Conservation (phyloP, 2,797 vertebrate genomes). For the Chelmon rostratus region DNA sequence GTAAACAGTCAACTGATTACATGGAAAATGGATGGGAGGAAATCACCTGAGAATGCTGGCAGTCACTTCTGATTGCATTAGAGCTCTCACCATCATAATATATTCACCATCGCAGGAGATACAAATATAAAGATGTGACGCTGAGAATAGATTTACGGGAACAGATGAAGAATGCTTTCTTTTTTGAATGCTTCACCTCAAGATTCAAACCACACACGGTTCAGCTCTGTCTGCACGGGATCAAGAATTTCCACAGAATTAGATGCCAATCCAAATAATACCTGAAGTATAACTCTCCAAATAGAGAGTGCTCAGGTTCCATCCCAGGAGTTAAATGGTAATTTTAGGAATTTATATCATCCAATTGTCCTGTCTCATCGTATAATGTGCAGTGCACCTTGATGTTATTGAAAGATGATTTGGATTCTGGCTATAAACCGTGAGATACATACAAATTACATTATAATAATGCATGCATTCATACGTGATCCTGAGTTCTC, state of each 20-base stretch:
- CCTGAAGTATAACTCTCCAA: slow-evolving; percentile 5
- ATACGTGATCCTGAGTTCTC: background rate
- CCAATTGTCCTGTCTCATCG: slow-evolving; percentile 46
- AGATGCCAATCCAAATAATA: slow-evolving; percentile 14
- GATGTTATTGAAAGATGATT: slow-evolving; percentile 33
- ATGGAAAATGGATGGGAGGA: slow-evolving; percentile 9
- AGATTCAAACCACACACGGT: background rate
- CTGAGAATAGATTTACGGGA: slow-evolving; percentile 22
- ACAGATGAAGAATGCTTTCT: slow-evolving; percentile 16
- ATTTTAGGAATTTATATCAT: slow-evolving; percentile 36
- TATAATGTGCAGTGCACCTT: slow-evolving; percentile 18
- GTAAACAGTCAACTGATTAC: slow-evolving; percentile 6
- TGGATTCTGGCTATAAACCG: slow-evolving; percentile 10
- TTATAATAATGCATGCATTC: slow-evolving; percentile 16
- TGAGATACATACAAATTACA: slow-evolving; percentile 17
- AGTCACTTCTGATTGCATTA: slow-evolving; percentile 42
- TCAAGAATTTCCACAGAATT: slow-evolving; percentile 26
- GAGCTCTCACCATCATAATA: slow-evolving; percentile 20
- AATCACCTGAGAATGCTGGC: slow-evolving; percentile 40
- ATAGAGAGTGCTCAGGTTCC: slow-evolving; percentile 16
- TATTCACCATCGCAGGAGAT: slow-evolving; percentile 31
- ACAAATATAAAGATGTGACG: slow-evolving; percentile 14
- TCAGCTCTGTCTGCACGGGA: background rate
- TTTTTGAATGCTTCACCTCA: slow-evolving; percentile 20
- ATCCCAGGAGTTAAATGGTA: slow-evolving; percentile 11